Evolutionary conservation across 2,888 invertebrate species (phyloP).

Genomic region (Mimachlamys varia): DNA sequence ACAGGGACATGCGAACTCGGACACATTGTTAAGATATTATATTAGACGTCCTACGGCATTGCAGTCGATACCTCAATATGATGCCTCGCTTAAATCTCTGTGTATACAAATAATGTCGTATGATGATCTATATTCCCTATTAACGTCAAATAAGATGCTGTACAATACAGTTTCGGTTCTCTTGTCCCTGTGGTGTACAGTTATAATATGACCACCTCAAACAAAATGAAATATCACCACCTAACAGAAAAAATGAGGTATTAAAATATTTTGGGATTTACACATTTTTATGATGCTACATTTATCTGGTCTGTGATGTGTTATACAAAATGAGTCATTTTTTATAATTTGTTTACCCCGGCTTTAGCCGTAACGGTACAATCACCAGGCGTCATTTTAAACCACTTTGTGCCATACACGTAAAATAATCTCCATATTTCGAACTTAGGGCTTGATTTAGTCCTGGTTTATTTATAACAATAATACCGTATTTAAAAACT

Average conservation of each 20-base stretch:
- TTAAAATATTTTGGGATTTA: not conserved
- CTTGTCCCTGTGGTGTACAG: too few species aligned
- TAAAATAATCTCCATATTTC: not conserved
- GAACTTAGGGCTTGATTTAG: not conserved
- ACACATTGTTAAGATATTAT: too few species aligned
- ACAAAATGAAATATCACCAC: not conserved
- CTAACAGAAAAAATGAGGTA: not conserved
- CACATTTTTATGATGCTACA: not conserved
- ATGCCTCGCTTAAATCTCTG: too few species aligned
- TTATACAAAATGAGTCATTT: not conserved
- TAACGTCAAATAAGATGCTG: too few species aligned
- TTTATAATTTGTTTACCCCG: not conserved
- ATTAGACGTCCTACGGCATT: too few species aligned
- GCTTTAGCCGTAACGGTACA: not conserved
- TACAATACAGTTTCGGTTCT: too few species aligned
- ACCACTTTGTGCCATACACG: not conserved
- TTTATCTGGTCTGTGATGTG: not conserved
- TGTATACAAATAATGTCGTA: too few species aligned
- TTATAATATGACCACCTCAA: too few species aligned
- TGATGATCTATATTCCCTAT: too few species aligned
- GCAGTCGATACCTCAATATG: too few species aligned
- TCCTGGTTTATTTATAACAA: not conserved
- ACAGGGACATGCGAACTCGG: not conserved
- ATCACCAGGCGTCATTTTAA: not conserved
- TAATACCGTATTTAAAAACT: not conserved